Conservation (phyloP, 2,797 vertebrate genomes). For the Cynodonichthys magdalenae region DNA sequence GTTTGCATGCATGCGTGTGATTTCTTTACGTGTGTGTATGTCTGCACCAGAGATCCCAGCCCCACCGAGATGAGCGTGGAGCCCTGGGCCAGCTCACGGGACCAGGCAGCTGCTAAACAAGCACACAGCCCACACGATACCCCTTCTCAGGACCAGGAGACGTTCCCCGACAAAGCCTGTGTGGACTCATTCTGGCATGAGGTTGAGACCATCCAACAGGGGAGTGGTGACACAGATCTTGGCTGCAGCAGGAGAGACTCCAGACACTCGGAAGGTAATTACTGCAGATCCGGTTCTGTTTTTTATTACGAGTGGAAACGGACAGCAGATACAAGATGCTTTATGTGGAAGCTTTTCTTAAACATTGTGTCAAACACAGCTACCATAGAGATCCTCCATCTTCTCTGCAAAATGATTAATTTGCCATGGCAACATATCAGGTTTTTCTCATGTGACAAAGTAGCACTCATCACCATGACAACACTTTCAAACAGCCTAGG, state of each 20-base stretch:
- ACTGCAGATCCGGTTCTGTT: conserved; percentile 3
- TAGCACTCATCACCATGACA: conserved; percentile 56
- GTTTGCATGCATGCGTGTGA: conserved; percentile 73
- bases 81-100: conserved; percentile 76
- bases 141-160: conserved; percentile 67
- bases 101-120: conserved; percentile 73
- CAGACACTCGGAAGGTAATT: conserved; percentile 86
- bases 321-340: background rate
- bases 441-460: conserved; percentile 55
- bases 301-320: background rate
- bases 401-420: conserved; percentile 35
- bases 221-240: conserved; percentile 77
- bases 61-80: conserved; percentile 85
- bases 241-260: conserved; percentile 82
- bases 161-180: conserved; percentile 82
- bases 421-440: conserved; percentile 55
- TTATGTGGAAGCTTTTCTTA: background rate
- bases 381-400: conserved; percentile 3
- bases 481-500: conserved; percentile 57
- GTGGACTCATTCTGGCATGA: conserved; percentile 91
- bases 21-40: conserved; percentile 74
- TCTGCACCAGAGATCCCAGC: conserved; percentile 76
- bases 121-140: conserved; percentile 34
- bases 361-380: conserved; percentile 1
- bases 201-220: conserved; percentile 88